Evolutionary conservation across 2,113 vertebrate species (phyloP).

Genomic region (Ceyx cyanopectus): DNA sequence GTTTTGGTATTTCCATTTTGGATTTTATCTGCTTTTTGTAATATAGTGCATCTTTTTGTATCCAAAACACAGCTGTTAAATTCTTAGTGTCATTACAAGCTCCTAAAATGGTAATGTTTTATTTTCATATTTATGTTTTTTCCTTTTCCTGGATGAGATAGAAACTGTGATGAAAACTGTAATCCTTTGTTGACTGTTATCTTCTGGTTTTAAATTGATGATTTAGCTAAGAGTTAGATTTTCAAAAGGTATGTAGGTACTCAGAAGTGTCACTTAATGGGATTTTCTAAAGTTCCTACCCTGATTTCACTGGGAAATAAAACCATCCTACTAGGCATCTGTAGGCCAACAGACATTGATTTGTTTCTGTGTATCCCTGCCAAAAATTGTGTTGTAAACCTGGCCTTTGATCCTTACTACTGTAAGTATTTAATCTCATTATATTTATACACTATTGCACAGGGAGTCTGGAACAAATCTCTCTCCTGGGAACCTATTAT

Average conservation of each 20-base stretch:
- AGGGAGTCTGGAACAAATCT: background rate
- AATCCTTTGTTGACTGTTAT: background rate
- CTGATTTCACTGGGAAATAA: background rate
- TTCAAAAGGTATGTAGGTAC: background rate
- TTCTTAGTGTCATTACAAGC: background rate
- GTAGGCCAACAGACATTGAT: background rate
- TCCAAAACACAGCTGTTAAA: background rate
- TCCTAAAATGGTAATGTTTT: background rate
- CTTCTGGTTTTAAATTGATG: background rate
- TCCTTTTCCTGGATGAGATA: background rate
- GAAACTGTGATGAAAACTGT: background rate
- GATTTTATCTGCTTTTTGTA: background rate
- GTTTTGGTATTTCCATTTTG: background rate
- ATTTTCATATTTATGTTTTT: background rate
- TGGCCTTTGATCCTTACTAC: slow-evolving; percentile 1
- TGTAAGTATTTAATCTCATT: slow-evolving; percentile 25
- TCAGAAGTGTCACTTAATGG: background rate
- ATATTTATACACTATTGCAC: background rate
- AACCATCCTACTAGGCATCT: background rate
- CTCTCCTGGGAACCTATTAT: background rate
- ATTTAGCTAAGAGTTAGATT: background rate
- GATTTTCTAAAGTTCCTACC: background rate
- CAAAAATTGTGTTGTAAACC: slow-evolving; percentile 1
- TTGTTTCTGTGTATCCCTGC: background rate
- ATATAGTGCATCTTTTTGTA: background rate